Evolutionary conservation across 1,140 invertebrate species (phyloP), one percentile per base, ranked within the genome.

Genomic region (Vanessa atalanta): DNA sequence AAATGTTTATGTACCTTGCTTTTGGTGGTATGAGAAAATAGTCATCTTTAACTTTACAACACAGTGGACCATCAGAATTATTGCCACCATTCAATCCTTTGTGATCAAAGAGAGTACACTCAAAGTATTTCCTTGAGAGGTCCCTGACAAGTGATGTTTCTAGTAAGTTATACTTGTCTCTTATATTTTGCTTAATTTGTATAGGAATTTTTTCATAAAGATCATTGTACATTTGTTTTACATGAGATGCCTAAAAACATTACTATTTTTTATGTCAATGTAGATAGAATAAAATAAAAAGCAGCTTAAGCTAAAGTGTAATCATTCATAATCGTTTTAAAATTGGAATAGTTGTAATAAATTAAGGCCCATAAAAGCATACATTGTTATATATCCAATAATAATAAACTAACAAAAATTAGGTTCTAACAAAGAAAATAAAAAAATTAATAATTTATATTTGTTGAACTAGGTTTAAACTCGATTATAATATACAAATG

Each of bases 21-120:
- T 87, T 84, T 65, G 77, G 72, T 76, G 93, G 92, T 31, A 93
- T 82, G 16, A 93, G 76, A 72, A 90, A 88, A 63, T 81, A 76
- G 48, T 88, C 73, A 48, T 82, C 72, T 70, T 86, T 79, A n/a
- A 91, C 75, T 70, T 74, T 78, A 80, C 84, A 89, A 78, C 82
- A 83, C 8, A 91, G 23, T 53, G 89, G 61, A 2, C 63, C 50
- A 57, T 85, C 70, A 8, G 83, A 88, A 68, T 83, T 85, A 73
- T 91, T 93, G 0, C 89, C 89, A 47, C 89, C 90, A 68, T 48
- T 86, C 13, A 87, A 65, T 2, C 84, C 84, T 23, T 23, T 63
- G 48, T 84, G 77, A 47, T 86, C 69, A 78, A 88, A 87, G 6
- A 82, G 15, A 37, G 83, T 88, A 48, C 73, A 69, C 78, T 92